phyloP scores from a whole-genome alignment of 1,140 invertebrate species.

The Drosophila truncata region DNA sequence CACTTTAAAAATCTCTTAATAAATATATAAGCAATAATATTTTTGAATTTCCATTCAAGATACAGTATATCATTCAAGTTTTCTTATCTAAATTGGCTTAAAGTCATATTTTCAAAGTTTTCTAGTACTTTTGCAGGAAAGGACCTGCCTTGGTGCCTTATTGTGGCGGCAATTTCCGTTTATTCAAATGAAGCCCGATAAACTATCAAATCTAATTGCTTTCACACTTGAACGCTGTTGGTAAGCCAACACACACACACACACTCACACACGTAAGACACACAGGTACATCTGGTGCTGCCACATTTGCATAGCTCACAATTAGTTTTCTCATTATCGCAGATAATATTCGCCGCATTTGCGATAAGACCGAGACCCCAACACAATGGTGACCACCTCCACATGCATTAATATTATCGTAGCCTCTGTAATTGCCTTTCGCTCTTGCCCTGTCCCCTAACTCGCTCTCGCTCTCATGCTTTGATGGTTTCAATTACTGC shows the following conservation, averaged over 20 bases:
- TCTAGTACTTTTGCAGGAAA: background rate
- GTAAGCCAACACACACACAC: slow-evolving; percentile 33
- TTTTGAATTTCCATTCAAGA: too few relatives aligned
- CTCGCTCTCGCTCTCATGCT: slow-evolving; percentile 51
- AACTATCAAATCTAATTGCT: slow-evolving; percentile 77
- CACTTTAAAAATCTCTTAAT: too few relatives aligned
- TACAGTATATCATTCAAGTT: background rate
- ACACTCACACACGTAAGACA: slow-evolving; percentile 13
- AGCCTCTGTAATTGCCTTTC: slow-evolving; percentile 45
- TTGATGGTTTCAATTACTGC: slow-evolving; percentile 81
- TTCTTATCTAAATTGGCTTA: background rate
- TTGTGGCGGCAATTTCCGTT: slow-evolving; percentile 68
- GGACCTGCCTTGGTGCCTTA: slow-evolving; percentile 18
- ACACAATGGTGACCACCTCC: slow-evolving; percentile 45
- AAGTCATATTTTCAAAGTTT: background rate
- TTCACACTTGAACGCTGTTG: slow-evolving; percentile 61
- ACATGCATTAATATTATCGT: slow-evolving; percentile 60
- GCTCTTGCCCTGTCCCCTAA: slow-evolving; percentile 2
- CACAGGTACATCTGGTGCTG: slow-evolving; percentile 41
- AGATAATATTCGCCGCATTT: slow-evolving; percentile 81
- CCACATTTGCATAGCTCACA: slow-evolving; percentile 77
- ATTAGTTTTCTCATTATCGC: slow-evolving; percentile 81
- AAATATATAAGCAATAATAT: too few relatives aligned
- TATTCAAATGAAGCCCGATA: slow-evolving; percentile 73
- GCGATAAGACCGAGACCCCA: slow-evolving; percentile 67